Conservation (phyloP, 2,888 invertebrate genomes). For the Euplagia quadripunctaria region DNA sequence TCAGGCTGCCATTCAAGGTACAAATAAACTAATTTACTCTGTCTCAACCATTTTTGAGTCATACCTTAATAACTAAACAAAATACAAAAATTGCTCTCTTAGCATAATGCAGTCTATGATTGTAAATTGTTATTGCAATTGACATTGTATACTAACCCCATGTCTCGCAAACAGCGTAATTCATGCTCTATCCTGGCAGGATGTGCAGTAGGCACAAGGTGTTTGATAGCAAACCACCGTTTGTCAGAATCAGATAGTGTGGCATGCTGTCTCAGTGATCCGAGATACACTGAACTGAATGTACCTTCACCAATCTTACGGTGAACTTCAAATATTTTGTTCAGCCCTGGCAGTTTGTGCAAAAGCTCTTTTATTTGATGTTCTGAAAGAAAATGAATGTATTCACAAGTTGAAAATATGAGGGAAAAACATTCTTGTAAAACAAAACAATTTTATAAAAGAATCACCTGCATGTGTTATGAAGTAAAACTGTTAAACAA, state of each 20-base stretch:
- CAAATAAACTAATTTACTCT: too few relatives aligned
- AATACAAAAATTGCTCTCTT: too few relatives aligned
- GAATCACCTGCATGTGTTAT: not conserved
- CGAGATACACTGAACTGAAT: conserved; percentile 95
- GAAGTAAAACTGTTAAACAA: not conserved
- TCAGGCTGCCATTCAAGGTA: too few relatives aligned
- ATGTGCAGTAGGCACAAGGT: conserved; percentile 95
- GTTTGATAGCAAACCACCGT: conserved; percentile 93
- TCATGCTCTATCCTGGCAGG: conserved; percentile 94
- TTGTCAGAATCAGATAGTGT: conserved; percentile 74
- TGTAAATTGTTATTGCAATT: too few relatives aligned
- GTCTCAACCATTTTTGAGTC: too few relatives aligned
- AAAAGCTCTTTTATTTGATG: conserved; percentile 79
- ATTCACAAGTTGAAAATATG: not conserved
- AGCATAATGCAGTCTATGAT: too few relatives aligned
- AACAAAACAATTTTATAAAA: not conserved
- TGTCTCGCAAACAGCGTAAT: conserved; percentile 92
- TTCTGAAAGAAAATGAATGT: conserved; percentile 57
- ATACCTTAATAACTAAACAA: too few relatives aligned
- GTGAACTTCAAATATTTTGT: conserved; percentile 89
- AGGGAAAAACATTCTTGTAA: not conserved
- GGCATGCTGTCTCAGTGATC: conserved; percentile 87
- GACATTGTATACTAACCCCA: conserved; percentile 87
- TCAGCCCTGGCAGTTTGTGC: conserved; percentile 87
- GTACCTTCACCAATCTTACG: conserved; percentile 94